Evolutionary conservation across 2,797 vertebrate species (phyloP).

Genomic region (Gastrophryne carolinensis): DNA sequence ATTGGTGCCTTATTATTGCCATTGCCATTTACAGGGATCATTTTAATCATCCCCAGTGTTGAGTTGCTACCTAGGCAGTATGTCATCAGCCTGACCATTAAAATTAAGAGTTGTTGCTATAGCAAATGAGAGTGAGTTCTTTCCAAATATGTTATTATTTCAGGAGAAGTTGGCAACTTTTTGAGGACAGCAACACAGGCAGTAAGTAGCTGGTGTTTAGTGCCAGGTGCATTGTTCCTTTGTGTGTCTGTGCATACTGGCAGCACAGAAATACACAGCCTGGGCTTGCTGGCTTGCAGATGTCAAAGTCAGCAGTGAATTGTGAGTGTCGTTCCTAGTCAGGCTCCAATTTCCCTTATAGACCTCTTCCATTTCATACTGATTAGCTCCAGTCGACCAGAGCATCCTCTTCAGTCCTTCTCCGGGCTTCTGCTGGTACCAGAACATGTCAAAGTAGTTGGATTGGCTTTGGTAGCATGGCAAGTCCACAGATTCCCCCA

Average conservation of each 20-base stretch:
- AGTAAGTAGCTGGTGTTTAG: neutral
- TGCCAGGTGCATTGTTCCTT: neutral
- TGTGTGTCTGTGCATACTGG: conserved; percentile 23
- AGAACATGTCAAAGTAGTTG: neutral
- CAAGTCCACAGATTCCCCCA: neutral
- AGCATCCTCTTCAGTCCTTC: neutral
- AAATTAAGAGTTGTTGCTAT: no score
- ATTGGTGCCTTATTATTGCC: no score
- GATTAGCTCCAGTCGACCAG: neutral
- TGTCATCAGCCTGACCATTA: no score
- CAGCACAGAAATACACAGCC: conserved; percentile 42
- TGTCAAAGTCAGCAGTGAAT: neutral
- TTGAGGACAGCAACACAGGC: no score
- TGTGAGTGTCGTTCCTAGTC: neutral
- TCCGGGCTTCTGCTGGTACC: conserved; percentile 22
- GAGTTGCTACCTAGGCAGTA: no score
- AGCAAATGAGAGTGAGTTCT: no score
- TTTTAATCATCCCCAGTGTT: no score
- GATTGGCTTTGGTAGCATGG: neutral
- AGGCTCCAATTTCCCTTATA: neutral
- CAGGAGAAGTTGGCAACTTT: no score
- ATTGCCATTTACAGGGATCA: no score
- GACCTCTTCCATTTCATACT: neutral
- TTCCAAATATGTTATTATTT: no score
- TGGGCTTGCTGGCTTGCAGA: neutral